Evolutionary conservation across 2,797 vertebrate genomes (phyloP).

Genomic region (Neosilurus mollespiculum): DNA sequence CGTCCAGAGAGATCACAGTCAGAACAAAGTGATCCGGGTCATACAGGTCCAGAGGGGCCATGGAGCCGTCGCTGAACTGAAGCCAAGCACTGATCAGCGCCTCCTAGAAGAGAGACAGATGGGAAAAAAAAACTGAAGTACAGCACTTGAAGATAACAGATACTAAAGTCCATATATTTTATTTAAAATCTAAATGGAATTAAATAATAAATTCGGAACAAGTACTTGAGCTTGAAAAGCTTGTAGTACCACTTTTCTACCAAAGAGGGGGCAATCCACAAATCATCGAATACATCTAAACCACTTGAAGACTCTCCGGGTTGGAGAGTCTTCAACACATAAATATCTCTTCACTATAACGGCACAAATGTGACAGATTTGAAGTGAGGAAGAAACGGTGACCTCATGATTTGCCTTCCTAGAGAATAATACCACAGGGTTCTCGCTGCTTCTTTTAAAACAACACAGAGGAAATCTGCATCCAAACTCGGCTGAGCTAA

Average conservation of each 20-base stretch:
- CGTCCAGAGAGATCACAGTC: slow-evolving; percentile 83
- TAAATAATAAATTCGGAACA: neutral
- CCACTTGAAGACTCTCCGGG: neutral
- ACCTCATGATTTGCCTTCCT: too few relatives aligned
- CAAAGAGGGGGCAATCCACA: neutral
- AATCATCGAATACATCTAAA: neutral
- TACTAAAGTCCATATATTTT: neutral
- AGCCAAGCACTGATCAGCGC: slow-evolving; percentile 92
- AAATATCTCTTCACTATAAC: too few relatives aligned
- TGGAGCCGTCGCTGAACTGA: slow-evolving; percentile 91
- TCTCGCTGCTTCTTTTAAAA: neutral
- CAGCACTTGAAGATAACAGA: neutral
- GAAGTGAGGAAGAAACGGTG: neutral
- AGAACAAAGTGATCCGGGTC: slow-evolving; percentile 84
- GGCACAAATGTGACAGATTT: neutral
- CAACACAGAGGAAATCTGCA: neutral
- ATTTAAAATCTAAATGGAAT: neutral
- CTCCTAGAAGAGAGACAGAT: slow-evolving; percentile 76
- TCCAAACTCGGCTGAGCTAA: neutral
- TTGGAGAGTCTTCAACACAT: neutral
- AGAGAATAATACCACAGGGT: neutral
- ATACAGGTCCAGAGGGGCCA: slow-evolving; percentile 89
- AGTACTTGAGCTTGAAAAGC: neutral
- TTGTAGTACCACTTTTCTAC: neutral
- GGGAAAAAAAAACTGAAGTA: neutral